Percentiles rank a stretch among this genome's conserved stretches.
phyloP scores from a whole-genome alignment of 2,113 vertebrate genomes.

The Xenopus borealis region DNA sequence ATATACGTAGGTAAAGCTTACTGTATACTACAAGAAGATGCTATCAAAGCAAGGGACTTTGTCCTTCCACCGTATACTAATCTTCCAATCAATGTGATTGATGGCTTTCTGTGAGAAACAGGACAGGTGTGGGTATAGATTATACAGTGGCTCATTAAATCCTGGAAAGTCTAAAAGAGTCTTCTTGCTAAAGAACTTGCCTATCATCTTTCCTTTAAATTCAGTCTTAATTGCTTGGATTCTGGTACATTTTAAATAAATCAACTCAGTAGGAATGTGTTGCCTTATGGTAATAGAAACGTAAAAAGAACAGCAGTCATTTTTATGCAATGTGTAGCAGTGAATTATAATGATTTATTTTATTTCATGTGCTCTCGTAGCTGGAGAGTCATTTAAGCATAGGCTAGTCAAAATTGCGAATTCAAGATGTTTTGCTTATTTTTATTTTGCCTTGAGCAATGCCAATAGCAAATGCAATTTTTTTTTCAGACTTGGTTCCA shows the following conservation, averaged over 20 bases:
- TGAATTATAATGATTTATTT: no score
- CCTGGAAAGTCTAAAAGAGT: slow-evolving; percentile 14
- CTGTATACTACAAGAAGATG: background rate
- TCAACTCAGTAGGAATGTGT: background rate
- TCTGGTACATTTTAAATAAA: slow-evolving; percentile 12
- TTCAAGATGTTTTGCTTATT: slow-evolving; percentile 16
- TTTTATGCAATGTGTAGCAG: background rate
- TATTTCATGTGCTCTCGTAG: background rate
- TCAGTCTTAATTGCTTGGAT: slow-evolving; percentile 13
- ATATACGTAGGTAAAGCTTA: no score
- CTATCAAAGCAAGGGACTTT: background rate
- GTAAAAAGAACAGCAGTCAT: background rate
- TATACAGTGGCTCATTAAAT: slow-evolving; percentile 35
- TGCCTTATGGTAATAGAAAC: background rate
- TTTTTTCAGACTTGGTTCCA: background rate
- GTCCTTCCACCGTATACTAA: slow-evolving; percentile 21
- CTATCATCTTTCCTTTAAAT: slow-evolving; percentile 25
- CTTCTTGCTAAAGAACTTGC: slow-evolving; percentile 13
- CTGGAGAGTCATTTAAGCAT: background rate
- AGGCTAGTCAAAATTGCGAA: background rate
- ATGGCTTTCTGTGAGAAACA: slow-evolving; percentile 24
- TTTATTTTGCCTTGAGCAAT: slow-evolving; percentile 10
- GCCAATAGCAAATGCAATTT: slow-evolving; percentile 3
- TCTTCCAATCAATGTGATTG: slow-evolving; percentile 39
- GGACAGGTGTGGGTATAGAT: slow-evolving; percentile 28